Percentiles rank a stretch among this genome's conserved stretches.
Evolutionary conservation across 2,888 invertebrate species (phyloP).

Genomic region (Mythimna vitellina): DNA sequence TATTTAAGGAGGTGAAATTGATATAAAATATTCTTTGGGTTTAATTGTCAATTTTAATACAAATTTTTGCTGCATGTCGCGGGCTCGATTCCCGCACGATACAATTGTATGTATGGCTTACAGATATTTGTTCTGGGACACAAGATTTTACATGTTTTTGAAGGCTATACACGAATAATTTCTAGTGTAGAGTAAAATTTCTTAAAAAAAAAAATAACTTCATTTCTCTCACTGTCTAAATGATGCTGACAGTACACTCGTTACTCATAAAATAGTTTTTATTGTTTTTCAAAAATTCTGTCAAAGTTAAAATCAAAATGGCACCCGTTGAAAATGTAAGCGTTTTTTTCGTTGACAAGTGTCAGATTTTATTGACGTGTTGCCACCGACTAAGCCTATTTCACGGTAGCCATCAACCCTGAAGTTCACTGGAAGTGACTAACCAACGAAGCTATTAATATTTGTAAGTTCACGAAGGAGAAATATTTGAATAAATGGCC

Average conservation of each 20-base stretch:
- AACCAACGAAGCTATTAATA: slow-evolving; percentile 39
- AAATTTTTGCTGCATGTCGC: too few species aligned
- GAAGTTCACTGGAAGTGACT: slow-evolving; percentile 69
- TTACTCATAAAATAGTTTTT: slow-evolving; percentile 1
- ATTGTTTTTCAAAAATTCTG: slow-evolving; percentile 26
- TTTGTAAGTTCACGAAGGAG: slow-evolving; percentile 13
- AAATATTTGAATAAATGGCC: slow-evolving; percentile 48
- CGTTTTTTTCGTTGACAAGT: slow-evolving; percentile 81
- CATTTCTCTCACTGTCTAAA: too few species aligned
- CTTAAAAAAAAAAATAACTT: too few species aligned
- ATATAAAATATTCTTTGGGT: too few species aligned
- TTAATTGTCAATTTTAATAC: too few species aligned
- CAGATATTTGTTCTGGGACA: too few species aligned
- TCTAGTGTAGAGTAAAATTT: too few species aligned
- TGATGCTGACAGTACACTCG: neutral
- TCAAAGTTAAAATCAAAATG: slow-evolving; percentile 69
- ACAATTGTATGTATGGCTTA: too few species aligned
- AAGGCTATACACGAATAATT: too few species aligned
- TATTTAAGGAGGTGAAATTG: too few species aligned
- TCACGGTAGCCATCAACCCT: slow-evolving; percentile 65
- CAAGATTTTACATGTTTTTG: too few species aligned
- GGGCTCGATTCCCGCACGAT: too few species aligned
- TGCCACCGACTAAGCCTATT: slow-evolving; percentile 81
- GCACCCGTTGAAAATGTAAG: slow-evolving; percentile 73
- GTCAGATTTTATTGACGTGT: slow-evolving; percentile 84